Evolutionary conservation across 2,888 invertebrate genomes (phyloP).

Genomic region (Corythucha ciliata): DNA sequence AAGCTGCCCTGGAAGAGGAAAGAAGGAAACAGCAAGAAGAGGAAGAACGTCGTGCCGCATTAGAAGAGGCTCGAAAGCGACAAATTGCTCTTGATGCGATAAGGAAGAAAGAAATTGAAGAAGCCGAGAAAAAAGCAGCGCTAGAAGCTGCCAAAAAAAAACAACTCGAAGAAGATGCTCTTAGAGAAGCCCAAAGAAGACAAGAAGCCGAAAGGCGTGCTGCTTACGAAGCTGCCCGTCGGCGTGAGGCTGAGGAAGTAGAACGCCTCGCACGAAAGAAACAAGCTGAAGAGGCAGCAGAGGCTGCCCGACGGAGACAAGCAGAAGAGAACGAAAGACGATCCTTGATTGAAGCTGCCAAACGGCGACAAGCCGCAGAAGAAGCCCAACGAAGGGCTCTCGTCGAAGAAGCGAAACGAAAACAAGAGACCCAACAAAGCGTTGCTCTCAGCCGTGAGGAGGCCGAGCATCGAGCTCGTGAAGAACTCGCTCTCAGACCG

Average conservation of each 20-base stretch:
- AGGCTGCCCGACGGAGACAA: conserved; percentile 11
- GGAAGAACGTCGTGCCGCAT: conserved; percentile 6
- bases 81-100: conserved; percentile 1
- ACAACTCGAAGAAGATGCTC: conserved; percentile 9
- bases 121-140: conserved; percentile 10
- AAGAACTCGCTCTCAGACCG: no score
- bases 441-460: background rate
- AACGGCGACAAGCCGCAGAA: background rate
- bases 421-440: conserved; percentile 5
- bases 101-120: conserved; percentile 16
- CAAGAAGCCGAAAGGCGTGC: no score
- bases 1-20: conserved; percentile 13
- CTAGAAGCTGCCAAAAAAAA: conserved; percentile 11
- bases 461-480: background rate
- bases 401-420: conserved; percentile 12
- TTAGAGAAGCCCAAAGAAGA: conserved; percentile 12
- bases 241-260: conserved; percentile 8
- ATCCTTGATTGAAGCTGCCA: background rate
- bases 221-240: conserved; percentile 9
- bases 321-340: background rate
- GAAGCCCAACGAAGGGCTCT: background rate
- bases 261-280: conserved; percentile 6
- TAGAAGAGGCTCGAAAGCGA: conserved; percentile 11
- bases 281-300: conserved; percentile 10
- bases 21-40: conserved; percentile 7